These are phyloP conservation scores for Apodemia duryi DNA, from an alignment of 2,888 invertebrate genomes.

Conservation along the genomic window DNA sequence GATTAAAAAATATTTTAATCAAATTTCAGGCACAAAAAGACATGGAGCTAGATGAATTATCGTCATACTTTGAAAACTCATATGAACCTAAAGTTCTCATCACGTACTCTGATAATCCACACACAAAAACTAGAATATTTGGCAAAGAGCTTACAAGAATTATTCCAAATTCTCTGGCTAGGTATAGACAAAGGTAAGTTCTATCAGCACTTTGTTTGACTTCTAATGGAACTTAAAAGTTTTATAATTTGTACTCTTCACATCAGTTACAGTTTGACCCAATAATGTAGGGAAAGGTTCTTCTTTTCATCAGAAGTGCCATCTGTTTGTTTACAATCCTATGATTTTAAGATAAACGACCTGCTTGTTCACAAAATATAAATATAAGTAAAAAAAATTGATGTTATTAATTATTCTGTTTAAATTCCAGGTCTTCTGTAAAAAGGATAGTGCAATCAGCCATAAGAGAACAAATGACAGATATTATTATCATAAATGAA, in stretches of 20 bases:
- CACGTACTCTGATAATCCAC: conserved; percentile 95
- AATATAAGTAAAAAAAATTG: no score
- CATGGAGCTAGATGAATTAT: conserved; percentile 91
- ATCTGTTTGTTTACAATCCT: no score
- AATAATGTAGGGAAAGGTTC: no score
- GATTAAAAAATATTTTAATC: background rate
- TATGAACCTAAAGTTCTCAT: conserved; percentile 97
- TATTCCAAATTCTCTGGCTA: conserved; percentile 94
- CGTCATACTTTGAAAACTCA: conserved; percentile 89
- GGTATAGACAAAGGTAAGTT: conserved; percentile 84
- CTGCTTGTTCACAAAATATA: no score
- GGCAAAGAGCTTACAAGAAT: conserved; percentile 93
- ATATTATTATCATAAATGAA: no score
- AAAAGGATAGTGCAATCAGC: conserved; percentile 96
- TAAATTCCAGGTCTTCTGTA: conserved; percentile 85
- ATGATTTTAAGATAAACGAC: no score
- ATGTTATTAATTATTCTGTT: background rate
- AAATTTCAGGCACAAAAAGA: conserved; percentile 80
- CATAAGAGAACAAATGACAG: conserved; percentile 85
- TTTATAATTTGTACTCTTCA: no score
- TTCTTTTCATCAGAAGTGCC: no score
- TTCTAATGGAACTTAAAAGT: no score
- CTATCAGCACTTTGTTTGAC: background rate
- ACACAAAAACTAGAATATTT: conserved; percentile 93
- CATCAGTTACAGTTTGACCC: no score